Evolutionary conservation across 2,113 vertebrate species (phyloP), one percentile per base, ranked within the genome.

Genomic region (Natator depressus): DNA sequence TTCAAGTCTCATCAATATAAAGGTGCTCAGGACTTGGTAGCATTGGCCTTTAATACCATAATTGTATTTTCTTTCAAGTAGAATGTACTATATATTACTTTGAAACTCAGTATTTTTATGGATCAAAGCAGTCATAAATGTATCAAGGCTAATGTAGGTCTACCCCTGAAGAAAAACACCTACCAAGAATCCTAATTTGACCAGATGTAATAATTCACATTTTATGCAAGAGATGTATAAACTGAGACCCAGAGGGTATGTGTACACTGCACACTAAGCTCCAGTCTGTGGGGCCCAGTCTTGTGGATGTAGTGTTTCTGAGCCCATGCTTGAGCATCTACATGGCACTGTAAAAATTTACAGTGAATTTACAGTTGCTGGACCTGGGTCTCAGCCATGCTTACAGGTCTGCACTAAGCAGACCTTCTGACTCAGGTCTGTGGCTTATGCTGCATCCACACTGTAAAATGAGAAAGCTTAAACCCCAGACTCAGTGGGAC

Each of bases 401-500:
- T 69, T 69, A 69, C 35, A n/a, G 62, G 35, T 69, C 16, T 69
- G 65, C 17, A n/a, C 35, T 69, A 69, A n/a, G 62, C 31, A n/a
- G 16, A n/a, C 65, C 35, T 31, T 62, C 27, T 69, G 65, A 10
- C 31, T 69, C 16, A 82, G 7, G 13, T 1, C 5, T 91, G 50
- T 9, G 31, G 38, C 4, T 17, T 59, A 1, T 22, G 1, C 13
- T 38, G 4, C 0, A 0, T 50, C 46, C 1, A 1, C 80, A 55
- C 25, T 69, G 19, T 17, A 69, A 69, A 69, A n/a, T n/a, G 35
- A 9, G 16, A 69, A 69, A n/a, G n/a, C 16, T 38, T 72, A 9
- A 20, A 72, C 65, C 9, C 4, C n/a, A 38, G 65, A 9, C 19
- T 22, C 9, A 38, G n/a, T 38, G 19, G n/a, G 8, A 38, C 35